Base-by-base conservation (phyloP, 1,140 invertebrate genomes). In the Atta cephalotes region DNA sequence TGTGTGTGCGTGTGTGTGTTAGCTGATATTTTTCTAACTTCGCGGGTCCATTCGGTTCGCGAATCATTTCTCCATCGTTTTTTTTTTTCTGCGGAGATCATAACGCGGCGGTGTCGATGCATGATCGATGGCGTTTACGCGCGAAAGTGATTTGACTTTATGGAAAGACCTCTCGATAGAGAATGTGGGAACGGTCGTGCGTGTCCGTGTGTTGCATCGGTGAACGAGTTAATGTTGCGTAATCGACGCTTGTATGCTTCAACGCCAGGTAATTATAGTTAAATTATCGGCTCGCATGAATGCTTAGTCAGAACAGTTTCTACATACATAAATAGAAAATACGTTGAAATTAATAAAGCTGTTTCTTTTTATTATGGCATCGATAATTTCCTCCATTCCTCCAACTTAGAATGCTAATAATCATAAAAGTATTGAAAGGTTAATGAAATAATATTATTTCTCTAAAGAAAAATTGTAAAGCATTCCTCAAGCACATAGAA, bases 71-170 rank as follows among this genome's bases (percentile, higher is more conserved):
- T 82, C 53, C 28, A 10, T 62, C 65, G 39, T 49, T 76, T 31
- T 39, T 16, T 49, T 62, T 76, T 39, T 18, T 31, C 51, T 18
- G 18, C n/a, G 7, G 31, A n/a, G 28, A 74, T 84, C 28, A 28
- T 25, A 62, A 82, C 58, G 56, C 28, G 25, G 66, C 66, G 14
- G 39, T 58, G 56, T 39, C 49, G 68, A 12, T 72, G 39, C 25
- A 25, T 82, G 80, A 82, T 82, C 70, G 80, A 84, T 84, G 80
- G 45, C n/a, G 58, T 74, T 84, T 84, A 84, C 58, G 70, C 60
- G 80, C 56, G 70, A 84, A 84, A 84, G 70, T 74, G 80, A 84
- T 84, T 84, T 76, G 70, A 76, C 56, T 84, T 76, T 18, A 63
- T 62, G n/a, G 18, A 74, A 74, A 82, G 56, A 82, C 39, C 25